Evolutionary conservation across 2,113 vertebrate species (phyloP).

Genomic region (Microtus pennsylvanicus): DNA sequence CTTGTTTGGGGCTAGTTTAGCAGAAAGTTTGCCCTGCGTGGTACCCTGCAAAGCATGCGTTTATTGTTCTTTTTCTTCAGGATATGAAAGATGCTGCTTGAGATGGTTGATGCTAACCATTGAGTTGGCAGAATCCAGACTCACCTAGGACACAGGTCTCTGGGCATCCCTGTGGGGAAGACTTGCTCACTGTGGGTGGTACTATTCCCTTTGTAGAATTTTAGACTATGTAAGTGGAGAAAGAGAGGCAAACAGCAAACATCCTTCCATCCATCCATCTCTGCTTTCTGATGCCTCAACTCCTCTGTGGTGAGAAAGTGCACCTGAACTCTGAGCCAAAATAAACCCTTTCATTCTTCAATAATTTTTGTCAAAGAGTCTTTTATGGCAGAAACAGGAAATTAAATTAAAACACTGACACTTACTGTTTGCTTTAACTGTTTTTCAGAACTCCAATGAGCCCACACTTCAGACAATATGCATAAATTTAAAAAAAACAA

Average conservation of each 20-base stretch:
- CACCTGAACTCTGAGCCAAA: not conserved
- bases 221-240: not conserved
- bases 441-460: conserved; percentile 3
- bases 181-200: not conserved
- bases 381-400: not conserved
- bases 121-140: not conserved
- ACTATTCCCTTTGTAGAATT: no score
- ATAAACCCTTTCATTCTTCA: not conserved
- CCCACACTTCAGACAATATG: conserved; percentile 1
- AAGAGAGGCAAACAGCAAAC: not conserved
- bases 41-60: not conserved
- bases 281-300: not conserved
- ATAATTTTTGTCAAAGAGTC: not conserved
- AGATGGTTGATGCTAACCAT: not conserved
- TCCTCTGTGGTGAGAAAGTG: not conserved
- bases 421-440: conserved; percentile 29
- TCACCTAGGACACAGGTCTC: not conserved
- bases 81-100: not conserved
- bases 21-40: not conserved
- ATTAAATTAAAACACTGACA: not conserved
- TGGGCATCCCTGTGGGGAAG: not conserved
- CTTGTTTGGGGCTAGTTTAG: not conserved
- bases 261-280: not conserved
- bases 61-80: not conserved
- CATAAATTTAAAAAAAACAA: conserved; percentile 50